Evolutionary conservation across 2,888 invertebrate species (phyloP).

Genomic region (Cheilosia scutellata): DNA sequence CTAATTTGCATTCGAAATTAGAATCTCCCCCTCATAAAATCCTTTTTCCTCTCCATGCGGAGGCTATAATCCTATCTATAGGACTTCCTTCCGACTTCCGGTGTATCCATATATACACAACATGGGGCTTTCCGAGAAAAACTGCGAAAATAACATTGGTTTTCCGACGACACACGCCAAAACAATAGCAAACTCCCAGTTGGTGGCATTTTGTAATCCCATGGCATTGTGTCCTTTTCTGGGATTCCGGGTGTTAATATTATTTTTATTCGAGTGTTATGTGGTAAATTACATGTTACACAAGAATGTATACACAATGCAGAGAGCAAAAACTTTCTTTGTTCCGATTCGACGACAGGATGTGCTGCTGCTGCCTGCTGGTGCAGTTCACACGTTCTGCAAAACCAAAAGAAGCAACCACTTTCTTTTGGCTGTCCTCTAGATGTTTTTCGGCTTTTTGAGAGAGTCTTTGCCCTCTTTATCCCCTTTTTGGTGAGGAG

Average conservation of each 20-base stretch:
- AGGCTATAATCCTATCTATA: constrained; percentile 29
- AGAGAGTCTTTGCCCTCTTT: constrained; percentile 22
- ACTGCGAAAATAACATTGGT: constrained; percentile 67
- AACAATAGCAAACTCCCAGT: constrained; percentile 48
- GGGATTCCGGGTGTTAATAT: constrained; percentile 70
- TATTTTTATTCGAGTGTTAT: constrained; percentile 71
- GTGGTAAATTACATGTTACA: constrained; percentile 68
- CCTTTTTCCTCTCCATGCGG: constrained; percentile 19
- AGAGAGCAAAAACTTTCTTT: constrained; percentile 11
- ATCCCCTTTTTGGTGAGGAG: not conserved
- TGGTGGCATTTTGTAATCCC: constrained; percentile 68
- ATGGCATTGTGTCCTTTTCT: constrained; percentile 67
- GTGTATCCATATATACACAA: constrained; percentile 10
- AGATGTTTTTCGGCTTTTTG: constrained; percentile 52
- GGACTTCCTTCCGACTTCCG: constrained; percentile 45
- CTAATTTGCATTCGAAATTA: constrained; percentile 71
- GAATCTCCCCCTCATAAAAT: constrained; percentile 9
- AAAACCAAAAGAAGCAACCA: constrained; percentile 58
- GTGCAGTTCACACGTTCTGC: constrained; percentile 62
- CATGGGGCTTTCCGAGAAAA: constrained; percentile 34
- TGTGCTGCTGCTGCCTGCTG: constrained; percentile 56
- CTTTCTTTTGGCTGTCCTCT: constrained; percentile 39
- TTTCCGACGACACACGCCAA: constrained; percentile 39
- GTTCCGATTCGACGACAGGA: constrained; percentile 20
- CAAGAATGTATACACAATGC: constrained; percentile 36